Percentiles rank a stretch among this genome's conserved stretches.
Conservation (phyloP, 2,113 vertebrate genomes). For the Pseudorhombus dupliciocellatus region DNA sequence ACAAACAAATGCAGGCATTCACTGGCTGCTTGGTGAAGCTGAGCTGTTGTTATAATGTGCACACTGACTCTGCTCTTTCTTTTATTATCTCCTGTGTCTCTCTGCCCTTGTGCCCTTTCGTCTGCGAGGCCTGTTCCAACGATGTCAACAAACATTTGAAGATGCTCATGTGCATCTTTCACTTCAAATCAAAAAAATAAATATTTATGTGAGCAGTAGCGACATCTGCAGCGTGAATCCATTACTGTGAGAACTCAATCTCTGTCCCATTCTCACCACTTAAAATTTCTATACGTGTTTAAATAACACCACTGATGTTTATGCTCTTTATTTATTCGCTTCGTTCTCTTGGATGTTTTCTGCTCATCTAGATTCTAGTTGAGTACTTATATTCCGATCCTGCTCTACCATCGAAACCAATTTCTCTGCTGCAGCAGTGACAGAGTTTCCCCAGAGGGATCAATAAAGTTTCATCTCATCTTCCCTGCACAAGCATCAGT, state of each 20-base stretch:
- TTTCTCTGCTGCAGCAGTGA: conserved; percentile 28
- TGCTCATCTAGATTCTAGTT: conserved; percentile 10
- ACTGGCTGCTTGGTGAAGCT: conserved; percentile 1
- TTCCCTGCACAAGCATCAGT: conserved; percentile 36
- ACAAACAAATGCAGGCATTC: conserved; percentile 24
- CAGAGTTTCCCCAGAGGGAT: conserved; percentile 41
- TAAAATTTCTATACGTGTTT: background rate
- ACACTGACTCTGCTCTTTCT: background rate
- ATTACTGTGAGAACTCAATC: background rate
- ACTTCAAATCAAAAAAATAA: conserved; percentile 4
- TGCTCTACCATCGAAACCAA: conserved; percentile 2
- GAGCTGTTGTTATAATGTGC: background rate
- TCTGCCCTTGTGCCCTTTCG: background rate
- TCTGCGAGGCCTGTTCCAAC: background rate
- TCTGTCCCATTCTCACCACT: background rate
- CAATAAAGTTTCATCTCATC: conserved; percentile 51
- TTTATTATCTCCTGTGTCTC: background rate
- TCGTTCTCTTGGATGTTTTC: background rate
- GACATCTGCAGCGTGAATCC: background rate
- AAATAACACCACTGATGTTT: background rate
- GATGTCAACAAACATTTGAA: background rate
- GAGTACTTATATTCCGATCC: conserved; percentile 8
- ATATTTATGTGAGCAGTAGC: background rate
- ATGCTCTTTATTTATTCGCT: background rate
- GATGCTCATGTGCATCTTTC: background rate